Evolutionary conservation across 1,140 invertebrate genomes (phyloP).

Genomic region (Cotesia vestalis): DNA sequence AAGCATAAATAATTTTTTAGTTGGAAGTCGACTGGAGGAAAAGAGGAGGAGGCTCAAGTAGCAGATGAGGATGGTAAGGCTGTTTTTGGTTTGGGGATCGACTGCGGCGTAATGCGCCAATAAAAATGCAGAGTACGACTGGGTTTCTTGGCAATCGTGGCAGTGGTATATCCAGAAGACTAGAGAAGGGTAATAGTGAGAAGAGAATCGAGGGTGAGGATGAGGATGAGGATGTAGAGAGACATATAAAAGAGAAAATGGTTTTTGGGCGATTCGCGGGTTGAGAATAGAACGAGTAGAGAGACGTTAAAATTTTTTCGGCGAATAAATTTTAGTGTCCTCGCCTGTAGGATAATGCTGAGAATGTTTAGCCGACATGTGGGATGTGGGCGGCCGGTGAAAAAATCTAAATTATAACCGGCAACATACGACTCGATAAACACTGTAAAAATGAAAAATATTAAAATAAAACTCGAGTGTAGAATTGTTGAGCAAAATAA

Average conservation of each 20-base stretch:
- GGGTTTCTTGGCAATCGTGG: slow-evolving; percentile 12
- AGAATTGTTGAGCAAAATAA: neutral
- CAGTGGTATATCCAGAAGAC: neutral
- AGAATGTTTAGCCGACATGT: slow-evolving; percentile 3
- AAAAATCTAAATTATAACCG: slow-evolving; percentile 20
- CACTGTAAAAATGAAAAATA: slow-evolving; percentile 3
- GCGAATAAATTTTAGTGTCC: slow-evolving; percentile 21
- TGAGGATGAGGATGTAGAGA: too few relatives aligned
- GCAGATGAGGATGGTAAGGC: neutral
- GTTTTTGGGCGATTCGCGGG: neutral
- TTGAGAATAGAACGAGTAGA: neutral
- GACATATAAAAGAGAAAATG: too few relatives aligned
- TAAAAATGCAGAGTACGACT: slow-evolving; percentile 23
- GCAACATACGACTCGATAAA: slow-evolving; percentile 25
- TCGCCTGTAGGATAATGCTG: slow-evolving; percentile 12
- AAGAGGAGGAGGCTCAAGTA: too few relatives aligned
- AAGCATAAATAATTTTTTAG: too few relatives aligned
- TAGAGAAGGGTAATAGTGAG: neutral
- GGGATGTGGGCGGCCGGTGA: too few relatives aligned
- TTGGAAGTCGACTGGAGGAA: too few relatives aligned
- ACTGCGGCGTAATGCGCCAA: slow-evolving; percentile 23
- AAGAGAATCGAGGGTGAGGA: neutral
- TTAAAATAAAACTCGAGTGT: slow-evolving; percentile 14
- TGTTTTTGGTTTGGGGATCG: slow-evolving; percentile 6
- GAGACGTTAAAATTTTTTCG: slow-evolving; percentile 16